phyloP scores from a whole-genome alignment of 2,888 invertebrate genomes.

The Brachyopa scutellaris region DNA sequence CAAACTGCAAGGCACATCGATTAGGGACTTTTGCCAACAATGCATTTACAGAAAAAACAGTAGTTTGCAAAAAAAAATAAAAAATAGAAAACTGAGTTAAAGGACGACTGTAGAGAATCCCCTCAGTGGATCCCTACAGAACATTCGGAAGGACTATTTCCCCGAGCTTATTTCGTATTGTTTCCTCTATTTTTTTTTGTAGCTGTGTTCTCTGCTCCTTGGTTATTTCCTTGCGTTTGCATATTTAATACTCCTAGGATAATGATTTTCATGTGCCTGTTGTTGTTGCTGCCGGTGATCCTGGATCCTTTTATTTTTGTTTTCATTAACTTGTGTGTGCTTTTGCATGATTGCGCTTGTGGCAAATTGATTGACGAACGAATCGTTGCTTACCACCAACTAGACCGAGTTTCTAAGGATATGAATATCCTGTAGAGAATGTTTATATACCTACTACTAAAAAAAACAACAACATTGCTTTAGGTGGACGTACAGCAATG shows the following conservation, averaged over 20 bases:
- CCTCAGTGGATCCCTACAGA: constrained; percentile 24
- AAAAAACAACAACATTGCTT: no score
- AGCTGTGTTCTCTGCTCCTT: constrained; percentile 18
- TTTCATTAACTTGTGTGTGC: constrained; percentile 70
- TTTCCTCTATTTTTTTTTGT: constrained; percentile 37
- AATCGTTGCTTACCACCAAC: constrained; percentile 10
- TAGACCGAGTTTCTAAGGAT: constrained; percentile 34
- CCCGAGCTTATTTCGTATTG: constrained; percentile 69
- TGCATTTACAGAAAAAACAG: constrained; percentile 53
- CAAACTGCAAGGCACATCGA: constrained; percentile 68
- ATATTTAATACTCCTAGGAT: constrained; percentile 70
- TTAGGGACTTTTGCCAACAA: constrained; percentile 70
- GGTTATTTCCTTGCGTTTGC: constrained; percentile 63
- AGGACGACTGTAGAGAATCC: neutral
- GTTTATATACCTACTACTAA: no score
- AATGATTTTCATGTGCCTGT: constrained; percentile 61
- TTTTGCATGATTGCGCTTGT: constrained; percentile 67
- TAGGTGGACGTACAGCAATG: constrained; percentile 27
- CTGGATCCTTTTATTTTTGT: constrained; percentile 60
- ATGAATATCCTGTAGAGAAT: constrained; percentile 37
- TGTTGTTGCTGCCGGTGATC: constrained; percentile 44
- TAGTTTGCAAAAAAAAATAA: neutral
- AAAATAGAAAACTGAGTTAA: neutral
- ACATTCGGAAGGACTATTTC: constrained; percentile 57
- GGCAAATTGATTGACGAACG: constrained; percentile 66